A percentile compares a stretch with the other conserved stretches of the same genome.
phyloP scores from a whole-genome alignment of 92 coral and sea anemone species.

The Parazoanthus atlanticus region DNA sequence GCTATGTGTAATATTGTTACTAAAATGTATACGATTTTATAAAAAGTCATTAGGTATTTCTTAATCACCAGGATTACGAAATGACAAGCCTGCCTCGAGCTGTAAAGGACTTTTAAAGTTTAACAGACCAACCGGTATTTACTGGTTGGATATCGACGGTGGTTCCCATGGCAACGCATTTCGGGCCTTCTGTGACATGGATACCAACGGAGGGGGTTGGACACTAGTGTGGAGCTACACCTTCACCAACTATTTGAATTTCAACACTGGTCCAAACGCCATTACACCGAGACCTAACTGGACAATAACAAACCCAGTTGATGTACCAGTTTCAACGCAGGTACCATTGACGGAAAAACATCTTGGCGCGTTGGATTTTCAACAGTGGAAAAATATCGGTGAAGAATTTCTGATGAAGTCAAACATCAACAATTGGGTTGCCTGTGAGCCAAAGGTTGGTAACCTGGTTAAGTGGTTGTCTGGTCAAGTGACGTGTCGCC shows the following conservation, averaged over 20 bases:
- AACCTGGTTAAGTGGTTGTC: not conserved
- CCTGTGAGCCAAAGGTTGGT: not conserved
- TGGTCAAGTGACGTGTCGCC: slow-evolving; percentile 3
- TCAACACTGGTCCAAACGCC: not conserved
- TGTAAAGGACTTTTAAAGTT: not conserved
- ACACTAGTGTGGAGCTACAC: not conserved
- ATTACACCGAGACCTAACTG: slow-evolving; percentile 16
- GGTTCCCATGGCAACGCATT: not conserved
- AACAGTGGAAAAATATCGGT: slow-evolving; percentile 11
- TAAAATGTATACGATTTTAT: no score
- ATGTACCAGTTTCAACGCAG: not conserved
- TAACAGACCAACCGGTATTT: not conserved
- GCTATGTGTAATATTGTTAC: no score
- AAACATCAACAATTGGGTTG: slow-evolving; percentile 19
- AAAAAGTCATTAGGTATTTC: no score
- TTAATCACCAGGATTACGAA: not conserved
- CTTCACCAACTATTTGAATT: not conserved
- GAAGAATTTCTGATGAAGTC: slow-evolving; percentile 17
- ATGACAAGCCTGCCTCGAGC: not conserved
- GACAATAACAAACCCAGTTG: not conserved
- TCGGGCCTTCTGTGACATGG: not conserved
- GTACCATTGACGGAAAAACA: not conserved
- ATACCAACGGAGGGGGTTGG: not conserved
- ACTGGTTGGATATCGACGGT: not conserved
- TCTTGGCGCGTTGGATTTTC: slow-evolving; percentile 1